These are phyloP conservation scores for Lumbricus terrestris DNA, from an alignment of 2,888 invertebrate species.

Conservation along the genomic window DNA sequence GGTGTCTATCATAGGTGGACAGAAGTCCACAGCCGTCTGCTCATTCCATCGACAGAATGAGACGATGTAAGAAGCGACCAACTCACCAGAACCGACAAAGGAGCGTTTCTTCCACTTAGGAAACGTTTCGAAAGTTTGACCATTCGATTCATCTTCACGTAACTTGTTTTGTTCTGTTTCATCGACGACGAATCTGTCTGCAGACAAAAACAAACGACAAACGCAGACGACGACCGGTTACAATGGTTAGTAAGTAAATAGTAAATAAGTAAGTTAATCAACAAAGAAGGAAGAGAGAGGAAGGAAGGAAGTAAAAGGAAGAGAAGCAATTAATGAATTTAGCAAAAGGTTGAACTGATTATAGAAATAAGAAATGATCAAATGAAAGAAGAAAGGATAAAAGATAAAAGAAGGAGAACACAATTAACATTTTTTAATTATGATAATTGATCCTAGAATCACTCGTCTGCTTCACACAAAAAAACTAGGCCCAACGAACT, in stretches of 20 bases:
- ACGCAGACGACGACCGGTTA: background rate
- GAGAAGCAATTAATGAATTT: too few species aligned
- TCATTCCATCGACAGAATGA: background rate
- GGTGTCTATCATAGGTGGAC: background rate
- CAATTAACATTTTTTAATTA: too few species aligned
- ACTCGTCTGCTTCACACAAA: too few species aligned
- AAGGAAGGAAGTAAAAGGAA: background rate
- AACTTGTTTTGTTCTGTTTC: background rate
- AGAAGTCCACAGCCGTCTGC: background rate
- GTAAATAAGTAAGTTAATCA: background rate
- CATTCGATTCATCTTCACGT: conserved; percentile 9
- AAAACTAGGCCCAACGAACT: too few species aligned
- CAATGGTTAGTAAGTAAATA: background rate
- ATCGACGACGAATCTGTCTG: background rate
- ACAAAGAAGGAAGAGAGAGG: background rate
- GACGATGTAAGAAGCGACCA: background rate
- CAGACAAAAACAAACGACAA: background rate
- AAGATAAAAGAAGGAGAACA: background rate
- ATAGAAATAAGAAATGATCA: background rate
- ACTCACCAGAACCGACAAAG: conserved; percentile 3
- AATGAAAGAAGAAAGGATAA: background rate
- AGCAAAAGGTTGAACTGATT: background rate
- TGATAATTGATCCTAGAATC: too few species aligned
- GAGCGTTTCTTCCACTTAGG: background rate
- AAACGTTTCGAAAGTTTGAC: background rate